Evolutionary conservation across 1,140 invertebrate genomes (phyloP), one percentile per base, ranked within the genome.

Genomic region (Monochamus saltuarius): DNA sequence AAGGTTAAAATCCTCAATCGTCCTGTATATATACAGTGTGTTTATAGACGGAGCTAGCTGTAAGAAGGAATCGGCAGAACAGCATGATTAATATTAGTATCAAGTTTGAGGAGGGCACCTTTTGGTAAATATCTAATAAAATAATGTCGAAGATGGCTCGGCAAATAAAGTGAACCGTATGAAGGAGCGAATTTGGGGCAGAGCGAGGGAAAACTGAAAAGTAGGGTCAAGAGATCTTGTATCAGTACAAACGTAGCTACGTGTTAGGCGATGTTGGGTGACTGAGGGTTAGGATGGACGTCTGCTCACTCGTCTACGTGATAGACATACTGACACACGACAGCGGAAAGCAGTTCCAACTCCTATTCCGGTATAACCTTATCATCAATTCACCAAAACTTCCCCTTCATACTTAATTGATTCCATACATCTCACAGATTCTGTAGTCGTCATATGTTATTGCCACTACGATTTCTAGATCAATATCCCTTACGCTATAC

Each of bases 161-260:
- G 22, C 22, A 29, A 29, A 29, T 29, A 29, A 29, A 29, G 22
- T 29, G 22, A 29, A 29, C 22, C 22, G 22, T 29, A 29, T 6
- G 22, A 29, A 29, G 22, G 22, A 29, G 22, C 22, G 22, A 29
- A 29, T 29, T 29, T 29, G 22, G 46, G 14, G 46, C 8, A n/a
- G 22, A 7, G n/a, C 16, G 29, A 22, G 14, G 46, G 19, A 49
- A 22, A 49, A 19, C n/a, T 29, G 29, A 49, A 49, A 49, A 49
- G 16, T 29, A 46, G 60, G 64, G 60, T 58, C 51, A 62, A 59
- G 50, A 58, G 51, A 59, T 56, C 54, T 68, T 65, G 67, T 69
- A 67, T 69, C 67, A 62, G 63, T 66, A 62, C 60, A 67, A 64
- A 67, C 64, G 67, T 67, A 63, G 56, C 42, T 66, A 66, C 64